Conservation (phyloP, 92 coral and sea anemone genomes). For the Micromussa lordhowensis region DNA sequence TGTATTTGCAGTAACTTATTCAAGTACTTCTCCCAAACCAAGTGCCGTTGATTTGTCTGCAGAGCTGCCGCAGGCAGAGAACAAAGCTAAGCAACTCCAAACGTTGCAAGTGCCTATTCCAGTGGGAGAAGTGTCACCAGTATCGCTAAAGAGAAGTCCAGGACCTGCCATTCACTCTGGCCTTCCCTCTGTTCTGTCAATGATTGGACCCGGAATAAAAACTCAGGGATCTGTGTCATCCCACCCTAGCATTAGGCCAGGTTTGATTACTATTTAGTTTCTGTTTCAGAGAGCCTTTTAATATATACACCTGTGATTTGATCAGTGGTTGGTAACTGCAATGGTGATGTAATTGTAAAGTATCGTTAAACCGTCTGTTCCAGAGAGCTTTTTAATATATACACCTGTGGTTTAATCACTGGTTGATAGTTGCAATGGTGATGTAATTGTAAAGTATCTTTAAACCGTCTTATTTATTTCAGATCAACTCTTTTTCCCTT, state of each 20-base stretch:
- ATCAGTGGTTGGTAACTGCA: too few species aligned
- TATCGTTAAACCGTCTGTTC: too few species aligned
- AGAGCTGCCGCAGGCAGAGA: constrained; percentile 41
- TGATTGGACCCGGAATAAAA: constrained; percentile 75
- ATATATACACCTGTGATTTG: too few species aligned
- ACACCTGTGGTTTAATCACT: too few species aligned
- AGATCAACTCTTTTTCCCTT: too few species aligned
- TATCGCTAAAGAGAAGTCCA: constrained; percentile 72
- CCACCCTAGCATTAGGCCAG: constrained; percentile 68
- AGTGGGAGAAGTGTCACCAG: constrained; percentile 90
- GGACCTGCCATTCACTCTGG: constrained; percentile 91
- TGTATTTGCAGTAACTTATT: constrained; percentile 32
- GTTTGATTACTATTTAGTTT: constrained; percentile 15
- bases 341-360: too few species aligned
- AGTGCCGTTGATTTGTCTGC: constrained; percentile 12
- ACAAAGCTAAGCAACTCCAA: constrained; percentile 65
- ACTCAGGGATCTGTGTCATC: constrained; percentile 61
- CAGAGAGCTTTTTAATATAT: too few species aligned
- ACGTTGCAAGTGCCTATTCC: constrained; percentile 83
- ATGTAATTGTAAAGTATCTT: too few species aligned
- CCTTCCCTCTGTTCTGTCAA: constrained; percentile 82
- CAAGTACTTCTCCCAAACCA: constrained; percentile 40
- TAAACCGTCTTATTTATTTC: neutral
- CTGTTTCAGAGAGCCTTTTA: too few species aligned
- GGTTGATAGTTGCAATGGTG: too few species aligned